phyloP scores from a whole-genome alignment of 2,797 vertebrate species.

The Chanos chanos region DNA sequence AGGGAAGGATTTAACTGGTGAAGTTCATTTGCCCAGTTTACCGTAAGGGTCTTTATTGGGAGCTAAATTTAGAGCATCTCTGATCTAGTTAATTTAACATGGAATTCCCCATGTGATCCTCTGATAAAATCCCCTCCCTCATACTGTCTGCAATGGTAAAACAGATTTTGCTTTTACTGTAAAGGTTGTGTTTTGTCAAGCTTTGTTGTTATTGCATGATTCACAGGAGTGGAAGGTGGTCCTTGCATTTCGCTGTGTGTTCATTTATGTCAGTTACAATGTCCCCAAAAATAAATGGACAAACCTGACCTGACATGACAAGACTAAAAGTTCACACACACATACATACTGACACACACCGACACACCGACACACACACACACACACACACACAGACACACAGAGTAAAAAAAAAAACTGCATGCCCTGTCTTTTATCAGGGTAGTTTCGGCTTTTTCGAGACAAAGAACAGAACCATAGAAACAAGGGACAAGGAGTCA shows the following conservation, averaged over 20 bases:
- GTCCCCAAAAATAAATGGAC: slow-evolving; percentile 13
- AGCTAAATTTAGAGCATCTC: slow-evolving; percentile 28
- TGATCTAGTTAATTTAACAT: too few species aligned
- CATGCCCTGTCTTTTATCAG: background rate
- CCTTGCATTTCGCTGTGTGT: slow-evolving; percentile 26
- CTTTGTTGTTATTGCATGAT: background rate
- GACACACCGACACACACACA: background rate
- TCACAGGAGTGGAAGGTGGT: background rate
- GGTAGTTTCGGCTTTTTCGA: slow-evolving; percentile 12
- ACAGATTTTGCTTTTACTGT: too few species aligned
- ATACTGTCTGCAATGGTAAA: slow-evolving; percentile 20
- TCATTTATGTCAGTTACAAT: slow-evolving; percentile 24
- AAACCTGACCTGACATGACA: slow-evolving; percentile 9
- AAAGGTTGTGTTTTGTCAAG: too few species aligned
- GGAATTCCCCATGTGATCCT: slow-evolving; percentile 31
- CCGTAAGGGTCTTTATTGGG: background rate
- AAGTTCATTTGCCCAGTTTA: background rate
- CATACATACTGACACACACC: slow-evolving; percentile 9
- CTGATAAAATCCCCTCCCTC: slow-evolving; percentile 46
- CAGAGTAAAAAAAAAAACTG: background rate
- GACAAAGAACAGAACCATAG: too few species aligned
- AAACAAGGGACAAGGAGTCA: too few species aligned
- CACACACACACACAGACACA: background rate
- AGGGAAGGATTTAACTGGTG: background rate
- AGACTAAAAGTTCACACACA: slow-evolving; percentile 1